These are phyloP conservation scores for Octomys mimax DNA, from an alignment of 2,797 vertebrate species.

Conservation along the genomic window DNA sequence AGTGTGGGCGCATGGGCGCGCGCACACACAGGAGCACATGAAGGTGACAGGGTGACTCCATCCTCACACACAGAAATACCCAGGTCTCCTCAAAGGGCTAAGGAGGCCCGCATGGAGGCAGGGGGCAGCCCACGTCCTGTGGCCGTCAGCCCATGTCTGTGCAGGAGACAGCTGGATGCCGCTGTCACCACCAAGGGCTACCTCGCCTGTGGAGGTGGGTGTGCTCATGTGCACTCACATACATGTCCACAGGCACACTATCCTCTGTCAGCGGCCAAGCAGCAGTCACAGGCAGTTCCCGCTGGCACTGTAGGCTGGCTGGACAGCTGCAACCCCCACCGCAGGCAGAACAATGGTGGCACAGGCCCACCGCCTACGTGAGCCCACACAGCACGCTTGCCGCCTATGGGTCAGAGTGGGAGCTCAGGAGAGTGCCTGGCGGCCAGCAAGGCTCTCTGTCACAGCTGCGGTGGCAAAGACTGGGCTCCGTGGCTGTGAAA, in stretches of 20 bases:
- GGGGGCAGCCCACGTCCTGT: neutral
- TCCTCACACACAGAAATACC: accelerated
- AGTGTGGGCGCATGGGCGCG: accelerated
- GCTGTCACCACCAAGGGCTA: neutral
- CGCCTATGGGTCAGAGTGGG: neutral
- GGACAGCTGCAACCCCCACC: neutral
- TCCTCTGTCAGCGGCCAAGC: accelerated
- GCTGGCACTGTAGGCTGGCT: neutral
- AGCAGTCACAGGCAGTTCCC: neutral
- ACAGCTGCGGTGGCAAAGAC: neutral
- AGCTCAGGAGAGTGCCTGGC: neutral
- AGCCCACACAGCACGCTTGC: neutral
- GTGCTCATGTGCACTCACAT: neutral
- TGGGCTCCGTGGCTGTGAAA: neutral
- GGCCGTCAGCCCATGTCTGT: neutral
- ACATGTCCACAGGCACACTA: accelerated
- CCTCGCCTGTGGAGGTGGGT: accelerated
- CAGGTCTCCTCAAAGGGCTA: too few relatives aligned
- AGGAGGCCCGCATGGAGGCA: accelerated
- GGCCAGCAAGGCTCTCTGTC: neutral
- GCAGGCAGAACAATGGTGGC: neutral
- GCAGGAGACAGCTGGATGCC: neutral
- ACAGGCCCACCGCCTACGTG: neutral
- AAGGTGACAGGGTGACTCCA: neutral
- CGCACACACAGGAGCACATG: accelerated